Conservation (phyloP, 1,140 invertebrate species). For the Ruditapes philippinarum region DNA sequence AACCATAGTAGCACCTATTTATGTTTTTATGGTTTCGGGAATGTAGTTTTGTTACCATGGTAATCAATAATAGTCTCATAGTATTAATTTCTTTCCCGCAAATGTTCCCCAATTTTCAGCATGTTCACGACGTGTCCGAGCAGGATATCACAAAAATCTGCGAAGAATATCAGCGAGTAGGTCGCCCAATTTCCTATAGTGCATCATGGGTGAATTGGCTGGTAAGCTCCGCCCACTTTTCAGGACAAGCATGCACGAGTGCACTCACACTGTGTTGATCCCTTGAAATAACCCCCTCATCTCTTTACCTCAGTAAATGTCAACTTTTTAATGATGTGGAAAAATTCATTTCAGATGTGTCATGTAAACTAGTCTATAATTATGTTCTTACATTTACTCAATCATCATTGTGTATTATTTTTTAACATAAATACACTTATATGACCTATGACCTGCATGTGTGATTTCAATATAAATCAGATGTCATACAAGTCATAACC, state of each 20-base stretch:
- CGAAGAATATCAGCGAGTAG: conserved; percentile 47
- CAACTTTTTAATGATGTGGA: conserved; percentile 6
- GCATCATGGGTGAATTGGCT: conserved; percentile 62
- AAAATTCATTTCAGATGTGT: too few species aligned
- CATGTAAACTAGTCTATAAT: too few species aligned
- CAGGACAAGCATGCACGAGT: not conserved
- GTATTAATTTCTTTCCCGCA: not conserved
- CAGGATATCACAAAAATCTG: conserved; percentile 34
- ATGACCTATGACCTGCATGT: too few species aligned
- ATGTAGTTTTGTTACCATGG: conserved; percentile 6
- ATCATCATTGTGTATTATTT: too few species aligned
- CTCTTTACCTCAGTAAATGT: not conserved
- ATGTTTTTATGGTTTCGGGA: conserved; percentile 5
- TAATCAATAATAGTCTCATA: not conserved
- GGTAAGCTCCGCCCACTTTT: conserved; percentile 55
- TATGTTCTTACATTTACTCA: too few species aligned
- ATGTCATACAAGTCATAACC: too few species aligned
- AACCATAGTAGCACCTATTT: conserved; percentile 1
- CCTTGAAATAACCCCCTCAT: not conserved
- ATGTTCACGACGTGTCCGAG: conserved; percentile 1
- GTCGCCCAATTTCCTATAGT: conserved; percentile 58
- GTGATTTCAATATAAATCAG: too few species aligned
- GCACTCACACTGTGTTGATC: not conserved
- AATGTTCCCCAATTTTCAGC: conserved; percentile 48
- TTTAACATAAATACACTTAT: too few species aligned